These are phyloP conservation scores for Euwallacea similis DNA, from an alignment of 1,140 invertebrate genomes.

Conservation along the genomic window DNA sequence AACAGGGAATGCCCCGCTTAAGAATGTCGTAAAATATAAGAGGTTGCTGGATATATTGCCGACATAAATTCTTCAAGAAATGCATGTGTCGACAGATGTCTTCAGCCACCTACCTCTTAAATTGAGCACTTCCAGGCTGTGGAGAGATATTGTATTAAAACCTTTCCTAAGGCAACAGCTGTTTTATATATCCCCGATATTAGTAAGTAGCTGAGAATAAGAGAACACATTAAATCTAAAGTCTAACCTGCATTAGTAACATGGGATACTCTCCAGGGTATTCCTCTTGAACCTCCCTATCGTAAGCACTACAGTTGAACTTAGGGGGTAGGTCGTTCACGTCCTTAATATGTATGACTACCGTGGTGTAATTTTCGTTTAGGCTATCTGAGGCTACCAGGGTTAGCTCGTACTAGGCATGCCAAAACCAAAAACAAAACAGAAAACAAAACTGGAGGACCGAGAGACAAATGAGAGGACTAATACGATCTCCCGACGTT, in stretches of 20 bases:
- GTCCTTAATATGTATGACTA: slow-evolving; percentile 75
- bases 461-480: not conserved
- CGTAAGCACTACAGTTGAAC: slow-evolving; percentile 72
- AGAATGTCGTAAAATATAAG: too few relatives aligned
- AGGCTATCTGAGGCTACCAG: slow-evolving; percentile 84
- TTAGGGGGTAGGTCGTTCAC: slow-evolving; percentile 81
- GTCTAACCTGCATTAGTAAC: slow-evolving; percentile 64
- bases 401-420: slow-evolving; percentile 76
- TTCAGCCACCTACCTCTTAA: too few relatives aligned
- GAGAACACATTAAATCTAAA: too few relatives aligned
- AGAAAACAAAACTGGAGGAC: slow-evolving; percentile 29
- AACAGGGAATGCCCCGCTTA: too few relatives aligned
- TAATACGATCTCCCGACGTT: not conserved
- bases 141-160: too few relatives aligned
- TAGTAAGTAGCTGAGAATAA: too few relatives aligned
- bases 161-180: too few relatives aligned
- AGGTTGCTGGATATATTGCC: too few relatives aligned
- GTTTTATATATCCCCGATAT: too few relatives aligned
- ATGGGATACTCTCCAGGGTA: slow-evolving; percentile 61
- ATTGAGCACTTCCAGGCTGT: too few relatives aligned
- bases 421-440: slow-evolving; percentile 43
- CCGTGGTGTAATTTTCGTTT: slow-evolving; percentile 79
- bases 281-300: slow-evolving; percentile 69
- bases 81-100: too few relatives aligned
- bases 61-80: too few relatives aligned